A percentile compares a stretch with the other conserved stretches of the same genome.
phyloP scores from a whole-genome alignment of 2,888 invertebrate species.

The Machimus rusticus region DNA sequence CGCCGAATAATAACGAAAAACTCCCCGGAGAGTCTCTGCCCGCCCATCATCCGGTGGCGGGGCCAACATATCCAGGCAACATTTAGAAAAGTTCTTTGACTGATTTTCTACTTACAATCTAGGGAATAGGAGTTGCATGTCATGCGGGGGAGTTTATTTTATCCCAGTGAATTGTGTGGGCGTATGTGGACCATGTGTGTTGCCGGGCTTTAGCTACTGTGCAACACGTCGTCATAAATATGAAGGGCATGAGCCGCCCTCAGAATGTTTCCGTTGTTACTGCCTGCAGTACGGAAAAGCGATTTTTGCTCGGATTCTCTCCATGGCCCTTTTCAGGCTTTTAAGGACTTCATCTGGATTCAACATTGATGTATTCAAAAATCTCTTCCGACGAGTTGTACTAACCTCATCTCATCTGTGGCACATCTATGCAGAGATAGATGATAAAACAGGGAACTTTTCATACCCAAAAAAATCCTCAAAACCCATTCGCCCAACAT shows the following conservation, averaged over 20 bases:
- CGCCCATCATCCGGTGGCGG: not conserved
- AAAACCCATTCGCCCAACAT: not conserved
- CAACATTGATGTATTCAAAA: constrained; percentile 5
- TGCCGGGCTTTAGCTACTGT: not conserved
- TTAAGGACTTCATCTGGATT: not conserved
- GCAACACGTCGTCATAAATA: not conserved
- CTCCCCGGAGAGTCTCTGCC: not conserved
- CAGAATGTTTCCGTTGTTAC: not conserved
- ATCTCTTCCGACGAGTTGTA: not conserved
- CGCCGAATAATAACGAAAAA: constrained; percentile 42
- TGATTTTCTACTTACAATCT: constrained; percentile 11
- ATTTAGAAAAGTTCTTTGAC: constrained; percentile 22
- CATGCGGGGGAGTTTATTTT: not conserved
- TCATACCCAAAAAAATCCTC: not conserved
- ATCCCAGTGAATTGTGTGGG: not conserved
- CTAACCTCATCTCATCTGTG: not conserved
- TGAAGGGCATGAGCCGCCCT: not conserved
- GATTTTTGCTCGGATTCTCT: not conserved
- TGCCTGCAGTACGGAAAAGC: not conserved
- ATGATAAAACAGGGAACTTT: not conserved
- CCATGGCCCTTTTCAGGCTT: not conserved
- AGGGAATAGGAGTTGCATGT: not conserved
- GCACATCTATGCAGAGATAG: not conserved
- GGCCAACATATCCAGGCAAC: not conserved
- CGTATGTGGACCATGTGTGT: not conserved